phyloP scores from a whole-genome alignment of 1,140 invertebrate genomes.

The Pogonomyrmex californicus region DNA sequence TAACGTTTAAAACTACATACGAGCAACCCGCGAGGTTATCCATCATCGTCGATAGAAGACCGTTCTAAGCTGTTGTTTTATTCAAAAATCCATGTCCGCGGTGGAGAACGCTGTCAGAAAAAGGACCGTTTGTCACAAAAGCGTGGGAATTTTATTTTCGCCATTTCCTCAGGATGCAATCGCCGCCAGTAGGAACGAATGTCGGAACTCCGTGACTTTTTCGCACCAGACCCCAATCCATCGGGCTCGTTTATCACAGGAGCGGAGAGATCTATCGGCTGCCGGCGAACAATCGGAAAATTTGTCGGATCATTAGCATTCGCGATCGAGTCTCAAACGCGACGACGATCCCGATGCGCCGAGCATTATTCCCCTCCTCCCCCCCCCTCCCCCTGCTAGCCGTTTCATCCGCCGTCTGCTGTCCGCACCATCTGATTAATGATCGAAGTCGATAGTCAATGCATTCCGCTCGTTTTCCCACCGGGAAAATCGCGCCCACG shows the following conservation, averaged over 20 bases:
- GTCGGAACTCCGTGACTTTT: constrained; percentile 32
- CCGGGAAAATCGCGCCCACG: background rate
- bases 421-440: constrained; percentile 65
- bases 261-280: background rate
- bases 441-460: background rate
- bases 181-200: constrained; percentile 29
- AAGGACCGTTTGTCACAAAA: background rate
- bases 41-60: background rate
- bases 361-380: background rate
- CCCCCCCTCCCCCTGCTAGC: background rate
- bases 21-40: constrained; percentile 5
- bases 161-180: constrained; percentile 7
- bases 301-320: constrained; percentile 75
- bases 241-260: constrained; percentile 62
- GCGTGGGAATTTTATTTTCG: constrained; percentile 42
- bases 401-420: constrained; percentile 43
- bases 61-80: background rate
- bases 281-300: constrained; percentile 68
- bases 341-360: constrained; percentile 17
- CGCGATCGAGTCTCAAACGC: constrained; percentile 28
- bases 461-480: background rate
- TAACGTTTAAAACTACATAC: constrained; percentile 3
- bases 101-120: background rate
- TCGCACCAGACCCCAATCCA: constrained; percentile 30
- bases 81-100: background rate